Base-by-base conservation (phyloP, 2,797 vertebrate species). In the Arnoldichthys spilopterus region DNA sequence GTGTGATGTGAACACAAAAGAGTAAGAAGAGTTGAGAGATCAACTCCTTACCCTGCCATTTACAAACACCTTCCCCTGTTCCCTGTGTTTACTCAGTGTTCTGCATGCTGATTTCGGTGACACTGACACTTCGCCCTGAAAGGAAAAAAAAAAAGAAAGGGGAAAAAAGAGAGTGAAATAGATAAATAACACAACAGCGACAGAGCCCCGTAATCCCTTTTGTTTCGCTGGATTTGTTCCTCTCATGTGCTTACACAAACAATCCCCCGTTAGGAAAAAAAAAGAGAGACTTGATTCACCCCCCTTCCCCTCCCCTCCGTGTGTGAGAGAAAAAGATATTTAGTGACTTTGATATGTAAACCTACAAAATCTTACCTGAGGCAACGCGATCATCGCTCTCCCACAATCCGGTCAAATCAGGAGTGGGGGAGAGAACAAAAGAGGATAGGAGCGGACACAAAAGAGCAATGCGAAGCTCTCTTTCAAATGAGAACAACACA, bases 311-410 rank as follows among this genome's bases (percentile, higher is more conserved):
- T 53, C 37, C 68, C 72, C 9, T 81, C 77, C 69, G 59, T 80
- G 82, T 83, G 77, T 72, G 56, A 76, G 77, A 79, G 81, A 62
- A 73, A 72, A 70, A 82, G 84, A 83, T 82, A 85, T 84, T 77
- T 86, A 84, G 82, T 72, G 85, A 87, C 84, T 88, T 82, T 88
- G 85, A 88, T 85, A 86, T 86, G 79, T 89, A 90, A 90, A 89
- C 86, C 85, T 73, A 79, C 72, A 84, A 84, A 87, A 86, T 86
- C 80, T 87, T 83, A 86, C 89, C 86, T 85, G 70, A 82, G 86
- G 88, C 89, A 82, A 89, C 83, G 86, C 78, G 74, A 85, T 84
- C 85, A 81, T 59, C 72, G 85, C 78, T 87, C 77, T 78, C 87
- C 83, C 72, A 82, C 74, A 34, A 79, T 85, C 78, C 82, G 72